A percentile compares a stretch with the other conserved stretches of the same genome.
Evolutionary conservation across 2,797 vertebrate species (phyloP).

Genomic region (Enteromius viviparus): DNA sequence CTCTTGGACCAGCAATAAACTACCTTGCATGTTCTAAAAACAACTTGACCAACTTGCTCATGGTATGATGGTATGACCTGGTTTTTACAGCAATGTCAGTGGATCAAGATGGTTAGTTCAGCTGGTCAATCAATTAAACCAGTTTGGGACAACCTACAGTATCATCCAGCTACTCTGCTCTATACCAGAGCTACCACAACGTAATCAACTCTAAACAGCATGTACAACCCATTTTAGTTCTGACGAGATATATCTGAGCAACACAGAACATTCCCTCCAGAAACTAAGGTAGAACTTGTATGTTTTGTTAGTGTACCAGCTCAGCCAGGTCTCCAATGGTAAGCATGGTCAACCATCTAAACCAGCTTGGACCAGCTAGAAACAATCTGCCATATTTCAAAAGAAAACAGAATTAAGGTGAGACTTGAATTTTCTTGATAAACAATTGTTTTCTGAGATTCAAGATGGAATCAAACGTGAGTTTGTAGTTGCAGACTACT

Average conservation of each 20-base stretch:
- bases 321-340: background rate
- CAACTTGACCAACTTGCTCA: background rate
- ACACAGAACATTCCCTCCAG: background rate
- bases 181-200: background rate
- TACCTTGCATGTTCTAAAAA: background rate
- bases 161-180: background rate
- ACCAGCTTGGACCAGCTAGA: slow-evolving; percentile 2
- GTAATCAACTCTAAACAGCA: background rate
- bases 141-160: background rate
- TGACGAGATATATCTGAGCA: background rate
- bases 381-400: background rate
- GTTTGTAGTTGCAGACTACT: background rate
- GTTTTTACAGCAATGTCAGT: background rate
- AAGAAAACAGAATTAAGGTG: background rate
- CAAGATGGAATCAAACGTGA: background rate
- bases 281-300: background rate
- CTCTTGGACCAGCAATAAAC: background rate
- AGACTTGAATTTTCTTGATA: background rate
- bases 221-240: background rate
- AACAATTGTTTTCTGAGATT: background rate
- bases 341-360: background rate
- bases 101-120: background rate
- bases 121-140: background rate
- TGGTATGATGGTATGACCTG: background rate
- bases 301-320: background rate